A percentile compares a stretch with the other conserved stretches of the same genome.
Conservation (phyloP, 92 coral and sea anemone genomes). For the Siderastrea siderea region DNA sequence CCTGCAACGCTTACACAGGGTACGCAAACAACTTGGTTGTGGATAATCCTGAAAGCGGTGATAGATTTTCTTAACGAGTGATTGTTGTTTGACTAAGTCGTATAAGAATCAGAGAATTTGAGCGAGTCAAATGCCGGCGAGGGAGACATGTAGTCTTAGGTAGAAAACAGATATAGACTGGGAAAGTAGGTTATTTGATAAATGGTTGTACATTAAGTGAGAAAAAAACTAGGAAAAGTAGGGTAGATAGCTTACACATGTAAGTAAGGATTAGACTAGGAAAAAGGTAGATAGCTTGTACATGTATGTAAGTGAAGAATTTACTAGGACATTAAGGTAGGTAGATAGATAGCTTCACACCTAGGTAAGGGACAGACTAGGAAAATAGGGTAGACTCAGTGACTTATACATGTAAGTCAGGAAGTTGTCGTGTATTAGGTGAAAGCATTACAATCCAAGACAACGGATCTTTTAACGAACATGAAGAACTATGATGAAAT, state of each 20-base stretch:
- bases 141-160: neutral
- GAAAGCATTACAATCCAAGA: constrained; percentile 49
- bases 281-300: no score
- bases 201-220: no score
- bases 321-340: no score
- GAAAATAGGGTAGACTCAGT: neutral
- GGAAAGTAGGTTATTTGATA: no score
- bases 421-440: constrained; percentile 50
- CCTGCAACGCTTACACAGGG: neutral
- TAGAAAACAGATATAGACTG: neutral
- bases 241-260: no score
- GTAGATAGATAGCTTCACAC: no score
- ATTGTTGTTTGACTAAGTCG: neutral
- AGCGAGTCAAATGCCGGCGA: neutral
- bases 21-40: neutral
- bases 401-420: constrained; percentile 16
- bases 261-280: no score
- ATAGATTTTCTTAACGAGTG: no score
- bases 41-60: neutral
- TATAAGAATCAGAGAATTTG: neutral
- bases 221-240: no score
- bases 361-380: neutral
- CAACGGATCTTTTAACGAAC: constrained; percentile 64
- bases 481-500: constrained; percentile 82
- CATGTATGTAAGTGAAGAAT: no score